A percentile compares a stretch with the other conserved stretches of the same genome.
Evolutionary conservation across 2,797 vertebrate species (phyloP).

Genomic region (Emys orbicularis): DNA sequence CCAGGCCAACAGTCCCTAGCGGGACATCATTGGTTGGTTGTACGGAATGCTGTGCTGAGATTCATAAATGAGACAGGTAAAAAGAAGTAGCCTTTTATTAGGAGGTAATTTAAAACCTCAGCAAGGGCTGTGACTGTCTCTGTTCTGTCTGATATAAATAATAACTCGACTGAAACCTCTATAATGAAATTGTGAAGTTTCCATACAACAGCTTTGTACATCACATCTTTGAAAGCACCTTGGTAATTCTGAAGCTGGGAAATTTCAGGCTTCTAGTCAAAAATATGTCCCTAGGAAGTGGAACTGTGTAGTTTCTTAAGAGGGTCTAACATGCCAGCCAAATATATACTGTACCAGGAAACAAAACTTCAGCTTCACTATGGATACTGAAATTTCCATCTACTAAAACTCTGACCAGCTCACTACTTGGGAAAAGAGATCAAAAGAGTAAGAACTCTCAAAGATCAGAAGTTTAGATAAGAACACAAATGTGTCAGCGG

Average conservation of each 20-base stretch:
- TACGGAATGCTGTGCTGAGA: background rate
- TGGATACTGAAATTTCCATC: background rate
- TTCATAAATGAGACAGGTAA: background rate
- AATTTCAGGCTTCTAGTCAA: background rate
- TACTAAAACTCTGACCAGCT: background rate
- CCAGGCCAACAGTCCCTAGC: background rate
- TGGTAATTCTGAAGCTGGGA: background rate
- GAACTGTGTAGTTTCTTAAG: background rate
- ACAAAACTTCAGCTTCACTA: background rate
- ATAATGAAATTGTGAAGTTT: constrained; percentile 32
- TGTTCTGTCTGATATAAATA: background rate
- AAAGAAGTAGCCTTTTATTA: background rate
- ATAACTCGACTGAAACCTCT: constrained; percentile 10
- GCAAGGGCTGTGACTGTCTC: background rate
- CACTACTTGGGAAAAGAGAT: background rate
- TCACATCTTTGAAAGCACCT: background rate
- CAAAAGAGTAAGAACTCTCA: background rate
- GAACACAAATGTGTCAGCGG: background rate
- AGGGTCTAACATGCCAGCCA: background rate
- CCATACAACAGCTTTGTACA: background rate
- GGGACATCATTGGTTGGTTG: background rate
- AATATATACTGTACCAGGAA: background rate
- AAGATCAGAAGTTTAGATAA: background rate
- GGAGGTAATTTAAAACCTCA: constrained; percentile 18
- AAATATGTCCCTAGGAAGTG: background rate